Evolutionary conservation across 1,140 invertebrate species (phyloP), one percentile per base, ranked within the genome.

Genomic region (Lasaia peninsularis): DNA sequence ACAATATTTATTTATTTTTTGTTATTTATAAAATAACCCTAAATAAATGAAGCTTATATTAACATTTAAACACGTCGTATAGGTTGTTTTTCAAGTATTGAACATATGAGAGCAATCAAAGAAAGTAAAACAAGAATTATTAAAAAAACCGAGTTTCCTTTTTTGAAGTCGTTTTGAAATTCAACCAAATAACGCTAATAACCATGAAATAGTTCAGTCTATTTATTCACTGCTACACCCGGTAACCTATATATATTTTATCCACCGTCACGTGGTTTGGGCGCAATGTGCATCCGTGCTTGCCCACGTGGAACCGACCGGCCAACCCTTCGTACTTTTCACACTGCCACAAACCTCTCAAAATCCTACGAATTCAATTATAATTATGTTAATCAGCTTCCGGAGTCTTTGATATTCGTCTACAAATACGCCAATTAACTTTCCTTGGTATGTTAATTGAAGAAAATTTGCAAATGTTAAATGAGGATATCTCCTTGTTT

Each of bases 281-380:
- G 52, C 35, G 62, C 56, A 60, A 56, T 61, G 57, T 64, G 62
- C 62, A 57, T 52, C 54, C 40, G 58, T 60, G 69, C 58, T 34
- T 66, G 62, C 53, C 37, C 37, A 60, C 40, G 65, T 63, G 68
- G 67, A 78, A 79, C 78, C 57, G 32, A 31, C 60, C 58, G 35
- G 55, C 18, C 58, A 40, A 65, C 60, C 67, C 58, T 61, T 56
- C 63, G 58, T 28, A 52, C 48, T 59, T 37, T 44, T 44, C n/a
- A 24, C n/a, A 12, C 21, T 20, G 10, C 14, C 14, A 4, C 32
- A 16, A 53, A 49, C 18, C 11, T 20, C 31, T 32, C 32, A 16
- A 11, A 44, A 20, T 44, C 20, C 40, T 20, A 12, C 14, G 52
- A 24, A 35, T 40, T 12, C 20, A 24, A 40, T 55, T 44, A 53